Conservation (phyloP, 2,113 vertebrate genomes). For the Burhinus bistriatus region DNA sequence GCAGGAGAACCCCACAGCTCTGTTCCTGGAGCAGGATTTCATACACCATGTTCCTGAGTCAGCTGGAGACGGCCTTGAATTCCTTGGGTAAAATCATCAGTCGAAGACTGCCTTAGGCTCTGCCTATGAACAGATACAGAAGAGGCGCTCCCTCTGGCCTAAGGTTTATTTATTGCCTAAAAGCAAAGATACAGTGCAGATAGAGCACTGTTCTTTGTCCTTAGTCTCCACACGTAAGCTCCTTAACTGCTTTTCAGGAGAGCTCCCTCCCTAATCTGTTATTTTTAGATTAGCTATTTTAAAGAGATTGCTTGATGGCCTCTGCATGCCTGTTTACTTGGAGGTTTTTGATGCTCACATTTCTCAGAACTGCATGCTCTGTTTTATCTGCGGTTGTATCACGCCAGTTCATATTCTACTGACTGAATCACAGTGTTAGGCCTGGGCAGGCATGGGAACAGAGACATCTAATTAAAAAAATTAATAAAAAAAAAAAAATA, state of each 20-base stretch:
- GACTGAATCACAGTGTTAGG: background rate
- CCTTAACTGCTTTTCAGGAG: constrained; percentile 22
- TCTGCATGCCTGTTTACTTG: background rate
- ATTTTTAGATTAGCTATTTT: constrained; percentile 53
- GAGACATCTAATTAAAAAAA: background rate
- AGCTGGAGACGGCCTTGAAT: background rate
- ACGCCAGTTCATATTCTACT: background rate
- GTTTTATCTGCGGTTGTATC: background rate
- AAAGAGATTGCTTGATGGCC: background rate
- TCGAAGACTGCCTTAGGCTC: background rate
- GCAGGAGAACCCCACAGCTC: background rate
- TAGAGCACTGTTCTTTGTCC: background rate
- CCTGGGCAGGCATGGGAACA: background rate
- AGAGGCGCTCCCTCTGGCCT: background rate
- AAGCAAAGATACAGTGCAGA: background rate
- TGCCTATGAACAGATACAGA: background rate
- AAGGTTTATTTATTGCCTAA: background rate
- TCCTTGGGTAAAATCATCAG: background rate
- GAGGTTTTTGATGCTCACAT: background rate
- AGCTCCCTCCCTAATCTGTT: background rate
- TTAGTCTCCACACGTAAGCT: background rate
- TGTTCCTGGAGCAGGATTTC: background rate
- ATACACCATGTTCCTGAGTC: background rate
- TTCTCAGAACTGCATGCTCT: background rate
- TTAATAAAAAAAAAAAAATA: background rate